Conservation (phyloP, 2,888 invertebrate species). For the Leucophenga maculata region DNA sequence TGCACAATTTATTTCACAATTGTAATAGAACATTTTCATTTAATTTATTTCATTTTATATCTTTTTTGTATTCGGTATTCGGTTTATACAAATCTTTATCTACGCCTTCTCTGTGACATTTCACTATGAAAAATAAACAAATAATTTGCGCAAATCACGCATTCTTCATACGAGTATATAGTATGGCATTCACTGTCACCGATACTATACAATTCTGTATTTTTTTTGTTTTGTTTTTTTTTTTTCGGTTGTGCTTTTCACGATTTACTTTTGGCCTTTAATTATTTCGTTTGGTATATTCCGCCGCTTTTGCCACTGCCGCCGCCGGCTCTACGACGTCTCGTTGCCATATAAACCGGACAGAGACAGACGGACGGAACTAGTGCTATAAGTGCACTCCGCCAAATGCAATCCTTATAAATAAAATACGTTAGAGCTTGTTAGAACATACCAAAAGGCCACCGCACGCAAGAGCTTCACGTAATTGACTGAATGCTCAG, state of each 20-base stretch:
- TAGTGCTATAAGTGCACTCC: background rate
- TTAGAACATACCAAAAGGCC: no score
- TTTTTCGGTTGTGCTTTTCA: conserved; percentile 5
- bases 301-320: background rate
- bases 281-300: background rate
- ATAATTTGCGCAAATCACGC: conserved; percentile 8
- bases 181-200: background rate
- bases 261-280: conserved; percentile 1
- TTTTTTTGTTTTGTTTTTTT: background rate
- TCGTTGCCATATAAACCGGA: conserved; percentile 10
- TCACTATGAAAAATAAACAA: background rate
- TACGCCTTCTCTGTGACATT: background rate
- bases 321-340: background rate
- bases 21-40: background rate
- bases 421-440: background rate
- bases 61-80: background rate
- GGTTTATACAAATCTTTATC: background rate
- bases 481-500: conserved; percentile 53
- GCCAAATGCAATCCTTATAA: background rate
- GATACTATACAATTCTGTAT: background rate
- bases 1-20: background rate
- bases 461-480: conserved; percentile 20
- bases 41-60: background rate
- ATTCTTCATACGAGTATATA: background rate
- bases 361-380: no score